These are phyloP conservation scores for Podarcis cretensis DNA, from an alignment of 2,113 vertebrate species.

Conservation along the genomic window DNA sequence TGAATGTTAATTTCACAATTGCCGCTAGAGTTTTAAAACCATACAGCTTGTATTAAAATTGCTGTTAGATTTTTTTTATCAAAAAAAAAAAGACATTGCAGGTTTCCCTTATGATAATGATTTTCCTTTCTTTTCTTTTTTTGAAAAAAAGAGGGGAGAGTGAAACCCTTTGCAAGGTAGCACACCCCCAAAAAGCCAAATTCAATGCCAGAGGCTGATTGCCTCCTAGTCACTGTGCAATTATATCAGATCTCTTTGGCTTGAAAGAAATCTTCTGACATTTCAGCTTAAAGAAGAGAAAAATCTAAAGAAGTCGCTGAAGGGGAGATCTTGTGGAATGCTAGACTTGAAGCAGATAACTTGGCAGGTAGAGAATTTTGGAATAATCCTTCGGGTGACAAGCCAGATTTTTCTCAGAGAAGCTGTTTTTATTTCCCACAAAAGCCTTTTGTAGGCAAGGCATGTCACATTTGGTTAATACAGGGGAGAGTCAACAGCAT, in stretches of 20 bases:
- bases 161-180: neutral
- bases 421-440: neutral
- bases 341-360: neutral
- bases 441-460: neutral
- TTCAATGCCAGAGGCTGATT: neutral
- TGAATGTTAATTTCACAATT: neutral
- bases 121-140: neutral
- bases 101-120: neutral
- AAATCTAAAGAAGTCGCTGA: neutral
- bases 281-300: neutral
- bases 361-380: neutral
- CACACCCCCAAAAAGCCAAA: neutral
- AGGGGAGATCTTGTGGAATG: neutral
- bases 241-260: constrained; percentile 1
- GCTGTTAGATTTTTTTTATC: too few species aligned
- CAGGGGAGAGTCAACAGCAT: neutral
- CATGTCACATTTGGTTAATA: neutral
- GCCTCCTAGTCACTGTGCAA: neutral
- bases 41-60: neutral
- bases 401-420: neutral
- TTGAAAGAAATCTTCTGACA: neutral
- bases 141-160: neutral
- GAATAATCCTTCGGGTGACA: neutral
- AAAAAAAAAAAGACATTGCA: too few species aligned
- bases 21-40: neutral